These are phyloP conservation scores for Hypselothyrea guttata DNA, from an alignment of 2,888 invertebrate species.

Conservation along the genomic window DNA sequence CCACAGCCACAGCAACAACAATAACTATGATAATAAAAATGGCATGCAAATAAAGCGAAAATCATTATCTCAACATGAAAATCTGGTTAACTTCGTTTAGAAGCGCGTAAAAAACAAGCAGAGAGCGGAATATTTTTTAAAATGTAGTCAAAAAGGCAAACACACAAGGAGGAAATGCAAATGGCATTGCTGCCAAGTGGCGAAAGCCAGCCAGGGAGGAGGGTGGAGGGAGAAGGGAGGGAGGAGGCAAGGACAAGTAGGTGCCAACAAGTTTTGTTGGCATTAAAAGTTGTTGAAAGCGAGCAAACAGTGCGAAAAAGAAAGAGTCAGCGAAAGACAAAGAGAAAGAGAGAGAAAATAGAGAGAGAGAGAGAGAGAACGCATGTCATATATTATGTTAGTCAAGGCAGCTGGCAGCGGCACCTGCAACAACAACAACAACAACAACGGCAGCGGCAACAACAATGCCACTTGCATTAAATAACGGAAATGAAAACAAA, in stretches of 20 bases:
- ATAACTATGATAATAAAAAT: slow-evolving; percentile 15
- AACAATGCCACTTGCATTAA: slow-evolving; percentile 70
- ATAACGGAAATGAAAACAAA: slow-evolving; percentile 79
- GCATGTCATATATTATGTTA: slow-evolving; percentile 68
- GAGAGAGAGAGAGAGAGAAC: slow-evolving; percentile 2
- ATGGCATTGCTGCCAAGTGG: slow-evolving; percentile 59
- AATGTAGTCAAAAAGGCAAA: slow-evolving; percentile 69
- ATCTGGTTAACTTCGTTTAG: slow-evolving; percentile 74
- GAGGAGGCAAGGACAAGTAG: slow-evolving; percentile 42
- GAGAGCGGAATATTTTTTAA: slow-evolving; percentile 51
- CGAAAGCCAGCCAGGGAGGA: slow-evolving; percentile 28
- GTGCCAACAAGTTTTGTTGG: slow-evolving; percentile 67
- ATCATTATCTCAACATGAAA: slow-evolving; percentile 72
- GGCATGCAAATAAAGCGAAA: slow-evolving; percentile 74
- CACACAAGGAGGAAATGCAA: slow-evolving; percentile 64
- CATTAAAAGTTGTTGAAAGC: slow-evolving; percentile 60
- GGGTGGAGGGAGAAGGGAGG: background rate
- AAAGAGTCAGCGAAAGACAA: too few species aligned
- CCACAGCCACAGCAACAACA: slow-evolving; percentile 16
- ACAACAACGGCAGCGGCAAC: slow-evolving; percentile 22
- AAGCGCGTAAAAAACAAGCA: slow-evolving; percentile 4
- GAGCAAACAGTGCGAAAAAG: too few species aligned
- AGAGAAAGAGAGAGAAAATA: slow-evolving; percentile 1
- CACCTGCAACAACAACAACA: slow-evolving; percentile 26
- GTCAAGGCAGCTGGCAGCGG: slow-evolving; percentile 66